Base-by-base conservation (phyloP, 2,797 vertebrate genomes). In the Gallinago nigripennis region DNA sequence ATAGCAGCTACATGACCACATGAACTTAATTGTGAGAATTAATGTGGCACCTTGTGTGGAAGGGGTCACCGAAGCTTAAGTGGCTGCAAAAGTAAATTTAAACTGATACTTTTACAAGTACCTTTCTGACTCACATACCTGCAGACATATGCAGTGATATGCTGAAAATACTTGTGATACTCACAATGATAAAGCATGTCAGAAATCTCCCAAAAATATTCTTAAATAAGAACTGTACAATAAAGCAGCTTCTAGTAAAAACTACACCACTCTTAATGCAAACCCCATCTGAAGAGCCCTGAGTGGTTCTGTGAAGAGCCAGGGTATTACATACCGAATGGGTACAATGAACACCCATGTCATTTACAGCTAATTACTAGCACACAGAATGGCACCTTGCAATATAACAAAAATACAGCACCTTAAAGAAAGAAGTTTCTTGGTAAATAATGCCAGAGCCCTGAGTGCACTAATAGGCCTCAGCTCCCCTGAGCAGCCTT, bases 321-420 rank as follows among this genome's bases (percentile, higher is more conserved):
- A 0, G 7, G 9, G 4, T 46, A 7, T 43, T 56, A 46, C 0
- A 0, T 24, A 31, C 6, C 1, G 0, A 28, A 30, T 1, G 3
- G 6, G 2, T 2, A 4, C 2, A 30, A 11, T 2, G 8, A 10
- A 8, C 16, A 48, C 16, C 39, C 23, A 8, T 16, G 18, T 7
- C 1, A 7, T 35, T 45, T 27, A 16, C 1, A 33, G 19, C 35
- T 31, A n/a, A 71, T 33, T 6, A 17, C 8, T 16, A 3, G 0
- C 2, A 0, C 27, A 12, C 8, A 45, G 24, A 16, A 5, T 30
- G 7, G 23, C 11, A 51, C 1, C 0, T 2, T 13, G 20, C 8
- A 30, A 12, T 18, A 1, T 6, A 53, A 23, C 12, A 31, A 64
- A 53, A 37, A 12, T 6, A 4, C 7, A 35, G 21, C 35, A 35